phyloP scores from a whole-genome alignment of 64 coral and sea anemone genomes.

The Cladopsammia gracilis region DNA sequence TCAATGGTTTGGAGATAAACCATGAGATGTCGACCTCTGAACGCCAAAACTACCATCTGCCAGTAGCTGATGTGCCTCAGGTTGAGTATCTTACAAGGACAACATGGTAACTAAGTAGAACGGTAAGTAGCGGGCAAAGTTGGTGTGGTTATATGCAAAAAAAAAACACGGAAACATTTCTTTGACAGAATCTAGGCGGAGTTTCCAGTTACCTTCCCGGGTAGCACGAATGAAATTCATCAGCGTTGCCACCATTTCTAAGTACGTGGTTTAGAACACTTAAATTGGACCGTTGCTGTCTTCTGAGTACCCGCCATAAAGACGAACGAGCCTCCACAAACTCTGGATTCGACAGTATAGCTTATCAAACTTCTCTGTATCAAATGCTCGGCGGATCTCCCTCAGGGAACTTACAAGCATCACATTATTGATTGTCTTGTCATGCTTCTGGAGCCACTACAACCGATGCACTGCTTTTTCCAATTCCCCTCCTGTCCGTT shows the following conservation, averaged over 20 bases:
- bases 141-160: slow-evolving; percentile 28
- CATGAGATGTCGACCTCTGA: slow-evolving; percentile 8
- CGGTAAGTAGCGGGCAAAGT: slow-evolving; percentile 31
- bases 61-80: not conserved
- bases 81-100: not conserved
- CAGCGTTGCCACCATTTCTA: slow-evolving; percentile 46
- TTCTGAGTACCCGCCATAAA: slow-evolving; percentile 20
- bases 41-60: slow-evolving; percentile 46
- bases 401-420: not conserved
- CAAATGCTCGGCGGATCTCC: not conserved
- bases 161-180: slow-evolving; percentile 53
- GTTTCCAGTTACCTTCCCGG: slow-evolving; percentile 47
- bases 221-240: slow-evolving; percentile 29
- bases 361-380: not conserved
- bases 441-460: not conserved
- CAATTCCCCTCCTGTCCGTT: not conserved
- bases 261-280: slow-evolving; percentile 38
- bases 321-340: not conserved
- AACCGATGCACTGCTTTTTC: not conserved
- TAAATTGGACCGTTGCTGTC: slow-evolving; percentile 25
- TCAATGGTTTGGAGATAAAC: slow-evolving; percentile 49
- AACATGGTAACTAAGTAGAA: not conserved
- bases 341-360: slow-evolving; percentile 36
- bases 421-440: not conserved
- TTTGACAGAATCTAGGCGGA: slow-evolving; percentile 2